Conservation (phyloP, 2,113 vertebrate species). For the Murina feae region DNA sequence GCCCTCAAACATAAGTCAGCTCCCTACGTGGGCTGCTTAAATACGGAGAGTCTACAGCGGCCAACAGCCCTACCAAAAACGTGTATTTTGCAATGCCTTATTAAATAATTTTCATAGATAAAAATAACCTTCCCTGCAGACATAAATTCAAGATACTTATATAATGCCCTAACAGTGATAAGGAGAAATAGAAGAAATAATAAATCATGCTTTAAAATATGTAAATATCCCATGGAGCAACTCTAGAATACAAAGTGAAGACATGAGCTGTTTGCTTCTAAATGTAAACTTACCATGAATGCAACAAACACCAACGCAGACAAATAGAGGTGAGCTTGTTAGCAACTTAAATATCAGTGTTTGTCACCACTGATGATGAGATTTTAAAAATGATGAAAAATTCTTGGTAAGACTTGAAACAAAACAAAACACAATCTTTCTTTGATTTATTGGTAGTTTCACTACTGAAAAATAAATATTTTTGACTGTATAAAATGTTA, state of each 20-base stretch:
- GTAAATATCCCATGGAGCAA: background rate
- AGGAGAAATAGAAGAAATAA: background rate
- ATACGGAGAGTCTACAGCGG: background rate
- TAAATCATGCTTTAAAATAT: slow-evolving; percentile 1
- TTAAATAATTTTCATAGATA: background rate
- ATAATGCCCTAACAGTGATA: background rate
- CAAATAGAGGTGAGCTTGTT: background rate
- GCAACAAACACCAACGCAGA: background rate
- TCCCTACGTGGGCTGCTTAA: background rate
- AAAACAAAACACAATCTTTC: background rate
- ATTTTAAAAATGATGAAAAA: background rate
- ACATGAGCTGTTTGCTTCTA: background rate
- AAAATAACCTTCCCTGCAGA: background rate
- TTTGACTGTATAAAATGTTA: background rate
- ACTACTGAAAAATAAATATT: background rate
- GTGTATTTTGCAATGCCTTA: background rate
- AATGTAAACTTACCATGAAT: background rate
- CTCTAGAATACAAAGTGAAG: background rate
- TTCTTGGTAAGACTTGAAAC: background rate
- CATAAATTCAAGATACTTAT: background rate
- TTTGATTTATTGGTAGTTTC: slow-evolving; percentile 12
- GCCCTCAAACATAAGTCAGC: background rate
- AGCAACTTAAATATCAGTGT: background rate
- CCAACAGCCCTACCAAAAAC: background rate
- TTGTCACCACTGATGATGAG: background rate